A percentile compares a stretch with the other conserved stretches of the same genome.
These are phyloP conservation scores for Beris morrisii DNA, from an alignment of 2,888 invertebrate genomes.

Conservation along the genomic window DNA sequence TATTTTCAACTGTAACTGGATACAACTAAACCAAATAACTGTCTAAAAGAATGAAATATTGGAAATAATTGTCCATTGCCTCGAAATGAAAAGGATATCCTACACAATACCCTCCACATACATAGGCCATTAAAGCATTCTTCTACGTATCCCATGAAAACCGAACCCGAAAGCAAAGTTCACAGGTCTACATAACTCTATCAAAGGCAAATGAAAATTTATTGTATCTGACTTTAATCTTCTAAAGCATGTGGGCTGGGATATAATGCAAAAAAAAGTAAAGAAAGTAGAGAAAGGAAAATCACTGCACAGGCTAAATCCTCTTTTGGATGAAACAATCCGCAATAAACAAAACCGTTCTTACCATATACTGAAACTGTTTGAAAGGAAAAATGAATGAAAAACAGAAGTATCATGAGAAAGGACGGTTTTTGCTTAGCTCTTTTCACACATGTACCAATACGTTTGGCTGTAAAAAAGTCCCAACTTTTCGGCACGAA, in stretches of 20 bases:
- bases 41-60: too few species aligned
- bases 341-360: not conserved
- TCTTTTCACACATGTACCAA: too few species aligned
- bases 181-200: constrained; percentile 29
- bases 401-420: too few species aligned
- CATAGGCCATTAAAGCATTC: too few species aligned
- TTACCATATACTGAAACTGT: not conserved
- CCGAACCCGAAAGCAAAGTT: constrained; percentile 23
- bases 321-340: not conserved
- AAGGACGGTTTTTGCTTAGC: too few species aligned
- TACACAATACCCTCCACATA: too few species aligned
- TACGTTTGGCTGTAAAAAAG: not conserved
- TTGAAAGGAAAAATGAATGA: too few species aligned
- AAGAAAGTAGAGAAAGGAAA: constrained; percentile 4
- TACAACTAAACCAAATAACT: too few species aligned
- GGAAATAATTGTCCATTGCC: too few species aligned
- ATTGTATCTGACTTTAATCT: constrained; percentile 29
- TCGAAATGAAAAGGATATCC: too few species aligned
- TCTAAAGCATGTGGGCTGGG: constrained; percentile 9
- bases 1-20: too few species aligned
- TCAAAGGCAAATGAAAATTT: constrained; percentile 33
- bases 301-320: not conserved
- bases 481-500: not conserved
- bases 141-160: too few species aligned
- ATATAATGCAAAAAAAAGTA: constrained; percentile 1